Evolutionary conservation across 2,797 vertebrate genomes (phyloP).

Genomic region (Lateolabrax maculatus): DNA sequence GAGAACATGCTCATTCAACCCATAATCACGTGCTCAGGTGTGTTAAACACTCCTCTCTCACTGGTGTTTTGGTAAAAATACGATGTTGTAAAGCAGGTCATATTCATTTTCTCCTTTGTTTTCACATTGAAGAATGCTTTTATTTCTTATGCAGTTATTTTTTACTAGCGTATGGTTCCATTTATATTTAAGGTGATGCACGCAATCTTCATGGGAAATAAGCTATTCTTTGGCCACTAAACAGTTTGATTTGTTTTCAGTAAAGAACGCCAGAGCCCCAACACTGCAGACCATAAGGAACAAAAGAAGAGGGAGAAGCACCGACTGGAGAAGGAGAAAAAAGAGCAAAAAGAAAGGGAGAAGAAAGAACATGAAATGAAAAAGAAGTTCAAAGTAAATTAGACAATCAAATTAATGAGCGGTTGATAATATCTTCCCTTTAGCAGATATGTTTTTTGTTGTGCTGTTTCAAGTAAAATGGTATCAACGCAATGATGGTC

Average conservation of each 20-base stretch:
- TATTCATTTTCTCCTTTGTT: neutral
- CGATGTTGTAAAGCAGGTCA: neutral
- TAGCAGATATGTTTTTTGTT: neutral
- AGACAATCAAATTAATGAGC: neutral
- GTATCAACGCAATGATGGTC: neutral
- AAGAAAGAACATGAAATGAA: conserved; percentile 86
- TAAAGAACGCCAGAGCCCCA: conserved; percentile 78
- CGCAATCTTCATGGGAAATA: conserved; percentile 13
- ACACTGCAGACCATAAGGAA: conserved; percentile 77
- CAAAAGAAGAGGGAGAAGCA: conserved; percentile 85
- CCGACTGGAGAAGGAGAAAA: conserved; percentile 84
- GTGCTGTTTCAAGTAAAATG: neutral
- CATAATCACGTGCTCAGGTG: conserved; percentile 57
- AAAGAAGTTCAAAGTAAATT: conserved; percentile 87
- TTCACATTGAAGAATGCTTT: neutral
- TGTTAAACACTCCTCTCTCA: neutral
- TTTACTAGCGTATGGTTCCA: neutral
- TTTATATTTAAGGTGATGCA: conserved; percentile 7
- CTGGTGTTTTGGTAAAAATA: neutral
- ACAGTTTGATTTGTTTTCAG: conserved; percentile 47
- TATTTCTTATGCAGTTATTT: neutral
- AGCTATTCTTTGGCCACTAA: conserved; percentile 7
- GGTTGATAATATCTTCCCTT: neutral
- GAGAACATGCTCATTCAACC: conserved; percentile 39
- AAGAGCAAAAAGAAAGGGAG: conserved; percentile 83